Evolutionary conservation across 2,888 invertebrate species (phyloP), one percentile per base, ranked within the genome.

Genomic region (Limnephilus lunatus): DNA sequence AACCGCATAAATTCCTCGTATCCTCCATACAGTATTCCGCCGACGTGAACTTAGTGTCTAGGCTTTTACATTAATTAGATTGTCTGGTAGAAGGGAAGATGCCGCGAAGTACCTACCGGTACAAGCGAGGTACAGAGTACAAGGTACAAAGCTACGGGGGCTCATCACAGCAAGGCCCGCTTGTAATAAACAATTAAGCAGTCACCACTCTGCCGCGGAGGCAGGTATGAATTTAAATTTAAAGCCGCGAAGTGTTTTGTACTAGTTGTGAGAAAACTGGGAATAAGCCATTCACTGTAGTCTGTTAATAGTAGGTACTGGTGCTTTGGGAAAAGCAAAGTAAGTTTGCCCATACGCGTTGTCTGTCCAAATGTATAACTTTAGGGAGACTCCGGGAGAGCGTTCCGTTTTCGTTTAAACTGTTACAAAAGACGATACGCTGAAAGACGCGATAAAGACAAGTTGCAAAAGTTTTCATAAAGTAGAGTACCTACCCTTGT

Each of bases 1-100:
- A 89, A 81, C 81, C 89, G 48, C 89, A 89, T 39, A 81, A 89
- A 89, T 89, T 89, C 89, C 89, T 89, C 89, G n/a, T 81, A 39
- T 89, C 81, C 80, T 81, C 30, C 89, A 81, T 86, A 39, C 85
- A 91, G 32, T 87, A 81, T 91, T 91, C 87, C 82, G 53, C 48
- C 44, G 39, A 91, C 91, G 87, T 91, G 88, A 91, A 92, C 85
- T 85, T 91, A 85, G 68, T 92, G 90, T 92, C 92, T 92, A 90
- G 92, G 92, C 92, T 93, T 92, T 93, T 91, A 93, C 91, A 91
- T 88, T 93, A 93, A 93, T 93, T 92, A 90, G 91, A 93, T 93
- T 92, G 92, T 93, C 92, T 92, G 86, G 85, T 31, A n/a, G 35
- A 68, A 68, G 68, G 25, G 68, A 68, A 85, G 68, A 48, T 80